These are phyloP conservation scores for Caenorhabditis sulstoni DNA, from an alignment of 2,888 invertebrate genomes.

Conservation along the genomic window DNA sequence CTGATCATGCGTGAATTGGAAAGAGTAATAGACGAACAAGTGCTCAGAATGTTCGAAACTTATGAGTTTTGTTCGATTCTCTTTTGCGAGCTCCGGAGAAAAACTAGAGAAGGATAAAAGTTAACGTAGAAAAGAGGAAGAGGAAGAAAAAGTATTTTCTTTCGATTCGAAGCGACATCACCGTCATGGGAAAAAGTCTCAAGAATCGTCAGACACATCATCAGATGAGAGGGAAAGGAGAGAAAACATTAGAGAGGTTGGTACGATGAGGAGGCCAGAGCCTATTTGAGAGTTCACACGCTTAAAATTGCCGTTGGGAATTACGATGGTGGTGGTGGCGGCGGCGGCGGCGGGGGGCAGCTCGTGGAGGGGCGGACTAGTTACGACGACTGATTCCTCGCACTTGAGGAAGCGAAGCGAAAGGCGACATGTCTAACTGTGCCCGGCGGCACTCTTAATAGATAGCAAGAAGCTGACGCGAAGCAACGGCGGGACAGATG, in stretches of 20 bases:
- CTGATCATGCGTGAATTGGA: too few species aligned
- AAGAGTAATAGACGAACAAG: too few species aligned
- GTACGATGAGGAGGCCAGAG: constrained; percentile 41
- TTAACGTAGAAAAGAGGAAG: constrained; percentile 1
- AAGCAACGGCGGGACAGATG: too few species aligned
- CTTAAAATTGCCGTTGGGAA: constrained; percentile 62
- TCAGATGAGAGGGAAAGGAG: constrained; percentile 24
- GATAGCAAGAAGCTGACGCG: too few species aligned
- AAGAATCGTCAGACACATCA: constrained; percentile 23
- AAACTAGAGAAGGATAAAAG: not conserved
- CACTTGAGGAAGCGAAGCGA: constrained; percentile 35
- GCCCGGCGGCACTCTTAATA: constrained; percentile 53
- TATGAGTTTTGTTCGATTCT: not conserved
- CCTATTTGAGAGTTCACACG: constrained; percentile 60
- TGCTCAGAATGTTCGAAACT: too few species aligned
- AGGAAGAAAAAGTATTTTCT: constrained; percentile 9
- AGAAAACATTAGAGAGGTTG: constrained; percentile 50
- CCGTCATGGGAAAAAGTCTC: constrained; percentile 24
- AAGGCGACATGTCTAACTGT: constrained; percentile 45
- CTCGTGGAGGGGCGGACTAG: constrained; percentile 32
- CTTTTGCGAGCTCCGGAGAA: not conserved
- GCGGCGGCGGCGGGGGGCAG: constrained; percentile 9
- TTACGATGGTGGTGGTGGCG: constrained; percentile 46
- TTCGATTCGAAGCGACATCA: not conserved
- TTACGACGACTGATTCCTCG: constrained; percentile 50